These are phyloP conservation scores for Notarius lentiginosus DNA, from an alignment of 2,113 vertebrate genomes.

Conservation along the genomic window DNA sequence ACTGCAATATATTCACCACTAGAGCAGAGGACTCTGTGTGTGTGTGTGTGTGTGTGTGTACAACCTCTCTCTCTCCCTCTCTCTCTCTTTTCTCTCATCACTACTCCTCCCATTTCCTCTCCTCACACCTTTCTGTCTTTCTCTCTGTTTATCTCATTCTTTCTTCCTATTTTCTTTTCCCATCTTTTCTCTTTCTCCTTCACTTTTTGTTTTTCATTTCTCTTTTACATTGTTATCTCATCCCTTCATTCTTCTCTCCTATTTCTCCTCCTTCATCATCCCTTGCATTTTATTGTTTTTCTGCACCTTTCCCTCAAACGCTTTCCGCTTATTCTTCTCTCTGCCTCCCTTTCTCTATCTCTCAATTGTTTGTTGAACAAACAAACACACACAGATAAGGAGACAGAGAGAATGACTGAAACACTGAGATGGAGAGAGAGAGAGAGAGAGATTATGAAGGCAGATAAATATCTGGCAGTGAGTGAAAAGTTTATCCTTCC, in stretches of 20 bases:
- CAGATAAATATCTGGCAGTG: neutral
- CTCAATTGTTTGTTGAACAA: conserved; percentile 62
- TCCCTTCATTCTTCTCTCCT: neutral
- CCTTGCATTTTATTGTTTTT: conserved; percentile 39
- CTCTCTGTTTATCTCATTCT: neutral
- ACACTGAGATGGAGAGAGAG: neutral
- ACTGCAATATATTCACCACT: conserved; percentile 4
- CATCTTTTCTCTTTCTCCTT: neutral
- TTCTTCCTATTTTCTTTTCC: neutral
- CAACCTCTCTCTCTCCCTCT: neutral
- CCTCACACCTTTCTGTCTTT: conserved; percentile 22
- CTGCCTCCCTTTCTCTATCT: conserved; percentile 64
- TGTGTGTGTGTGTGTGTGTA: neutral
- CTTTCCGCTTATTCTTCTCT: conserved; percentile 58
- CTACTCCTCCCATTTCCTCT: conserved; percentile 14
- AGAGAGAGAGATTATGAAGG: neutral
- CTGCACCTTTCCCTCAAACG: conserved; percentile 53
- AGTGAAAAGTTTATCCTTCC: neutral
- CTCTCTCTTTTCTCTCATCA: neutral
- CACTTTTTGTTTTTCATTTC: neutral
- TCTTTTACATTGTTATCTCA: neutral
- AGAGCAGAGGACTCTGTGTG: neutral
- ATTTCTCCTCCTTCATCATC: conserved; percentile 28
- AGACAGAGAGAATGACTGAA: conserved; percentile 49
- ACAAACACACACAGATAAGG: conserved; percentile 38